Conservation (phyloP, 2,888 invertebrate genomes). For the Acanthosepion lycidas region DNA sequence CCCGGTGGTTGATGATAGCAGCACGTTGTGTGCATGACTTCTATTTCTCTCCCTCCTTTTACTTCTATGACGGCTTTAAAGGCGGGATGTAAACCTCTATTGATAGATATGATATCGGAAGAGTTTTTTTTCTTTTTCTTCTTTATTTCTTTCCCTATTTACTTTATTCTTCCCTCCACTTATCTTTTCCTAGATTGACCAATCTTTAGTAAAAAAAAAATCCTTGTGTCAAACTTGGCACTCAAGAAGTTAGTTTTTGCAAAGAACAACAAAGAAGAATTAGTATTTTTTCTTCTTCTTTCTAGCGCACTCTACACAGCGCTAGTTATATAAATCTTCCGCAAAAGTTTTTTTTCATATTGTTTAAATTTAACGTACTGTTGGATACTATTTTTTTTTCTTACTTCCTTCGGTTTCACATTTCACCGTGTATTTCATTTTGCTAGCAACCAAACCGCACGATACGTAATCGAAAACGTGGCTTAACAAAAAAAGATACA, state of each 20-base stretch:
- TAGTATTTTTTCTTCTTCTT: no score
- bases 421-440: not conserved
- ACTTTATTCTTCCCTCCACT: not conserved
- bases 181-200: not conserved
- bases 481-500: not conserved
- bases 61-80: not conserved
- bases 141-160: not conserved
- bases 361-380: no score
- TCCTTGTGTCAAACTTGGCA: no score
- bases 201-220: no score
- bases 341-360: no score
- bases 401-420: no score
- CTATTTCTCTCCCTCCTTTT: not conserved
- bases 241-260: no score
- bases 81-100: not conserved
- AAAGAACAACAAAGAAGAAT: no score
- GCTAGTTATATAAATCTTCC: no score
- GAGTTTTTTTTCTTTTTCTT: not conserved
- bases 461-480: not conserved
- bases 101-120: not conserved
- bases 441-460: not conserved
- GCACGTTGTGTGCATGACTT: constrained; percentile 17
- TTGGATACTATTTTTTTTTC: no score
- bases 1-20: not conserved
- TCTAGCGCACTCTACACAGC: no score